A percentile compares a stretch with the other conserved stretches of the same genome.
These are phyloP conservation scores for Euphysa ruthae DNA, from an alignment of 30 jellyfish, hydroid and myxozoan species.

Conservation along the genomic window DNA sequence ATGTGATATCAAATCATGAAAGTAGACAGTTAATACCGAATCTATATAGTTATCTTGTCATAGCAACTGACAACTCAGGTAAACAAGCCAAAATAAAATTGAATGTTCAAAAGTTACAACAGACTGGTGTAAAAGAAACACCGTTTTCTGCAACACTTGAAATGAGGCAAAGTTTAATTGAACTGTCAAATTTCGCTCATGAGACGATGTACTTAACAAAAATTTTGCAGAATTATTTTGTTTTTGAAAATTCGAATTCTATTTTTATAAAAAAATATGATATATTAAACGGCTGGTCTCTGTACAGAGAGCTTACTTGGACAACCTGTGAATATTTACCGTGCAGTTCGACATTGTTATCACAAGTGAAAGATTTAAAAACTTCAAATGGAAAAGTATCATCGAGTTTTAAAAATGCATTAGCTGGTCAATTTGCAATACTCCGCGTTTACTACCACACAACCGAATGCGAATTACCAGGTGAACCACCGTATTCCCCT, in stretches of 20 bases:
- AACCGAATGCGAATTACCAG: constrained; percentile 40
- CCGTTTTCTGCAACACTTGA: constrained; percentile 43
- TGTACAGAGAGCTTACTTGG: constrained; percentile 52
- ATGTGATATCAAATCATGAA: constrained; percentile 45
- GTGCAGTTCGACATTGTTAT: constrained; percentile 40
- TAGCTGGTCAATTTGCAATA: constrained; percentile 32
- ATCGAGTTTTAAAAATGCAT: constrained; percentile 6
- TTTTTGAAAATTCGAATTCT: constrained; percentile 5
- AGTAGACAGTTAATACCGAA: not conserved
- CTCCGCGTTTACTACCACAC: constrained; percentile 28
- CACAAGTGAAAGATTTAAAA: constrained; percentile 14
- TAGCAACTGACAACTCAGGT: constrained; percentile 70
- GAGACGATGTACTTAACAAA: constrained; percentile 26
- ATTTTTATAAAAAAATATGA: constrained; percentile 22
- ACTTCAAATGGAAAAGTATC: constrained; percentile 23
- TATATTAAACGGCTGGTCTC: constrained; percentile 11
- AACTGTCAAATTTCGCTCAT: constrained; percentile 4
- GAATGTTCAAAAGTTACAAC: constrained; percentile 24
- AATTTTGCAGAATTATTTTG: constrained; percentile 13
- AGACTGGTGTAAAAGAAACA: not conserved
- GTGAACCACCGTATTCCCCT: constrained; percentile 55
- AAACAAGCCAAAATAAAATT: constrained; percentile 30
- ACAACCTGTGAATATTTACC: constrained; percentile 38
- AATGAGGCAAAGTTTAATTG: not conserved
- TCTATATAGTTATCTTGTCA: not conserved